Percentiles rank a stretch among this genome's conserved stretches.
Evolutionary conservation across 2,888 invertebrate species (phyloP).

Genomic region (Oasisia sp.): DNA sequence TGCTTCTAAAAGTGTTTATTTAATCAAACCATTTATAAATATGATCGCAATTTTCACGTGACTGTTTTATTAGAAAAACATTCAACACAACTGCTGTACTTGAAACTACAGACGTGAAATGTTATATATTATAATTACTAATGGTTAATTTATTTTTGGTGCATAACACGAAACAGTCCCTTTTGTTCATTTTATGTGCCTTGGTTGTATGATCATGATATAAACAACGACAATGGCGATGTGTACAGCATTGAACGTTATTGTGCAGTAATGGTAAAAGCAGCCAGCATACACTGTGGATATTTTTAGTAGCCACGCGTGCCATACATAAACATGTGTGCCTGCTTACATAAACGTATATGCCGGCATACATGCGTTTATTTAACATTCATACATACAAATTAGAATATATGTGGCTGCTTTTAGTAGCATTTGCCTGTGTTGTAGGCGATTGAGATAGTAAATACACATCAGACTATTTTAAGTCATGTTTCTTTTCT

Average conservation of each 20-base stretch:
- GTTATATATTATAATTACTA: no score
- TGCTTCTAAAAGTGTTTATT: no score
- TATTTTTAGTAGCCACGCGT: neutral
- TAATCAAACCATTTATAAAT: no score
- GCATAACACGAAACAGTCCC: no score
- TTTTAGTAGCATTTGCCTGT: neutral
- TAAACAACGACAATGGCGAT: no score
- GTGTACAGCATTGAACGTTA: neutral
- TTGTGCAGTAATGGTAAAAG: neutral
- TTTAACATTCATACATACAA: neutral
- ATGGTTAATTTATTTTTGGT: no score
- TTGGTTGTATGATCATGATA: neutral
- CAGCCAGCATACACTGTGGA: neutral
- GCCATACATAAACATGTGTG: neutral
- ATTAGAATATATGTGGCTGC: neutral
- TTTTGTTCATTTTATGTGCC: neutral
- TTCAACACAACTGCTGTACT: no score
- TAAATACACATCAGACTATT: neutral
- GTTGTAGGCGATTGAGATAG: neutral
- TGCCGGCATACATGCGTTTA: neutral
- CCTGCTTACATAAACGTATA: neutral
- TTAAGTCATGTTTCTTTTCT: neutral
- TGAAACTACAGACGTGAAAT: no score
- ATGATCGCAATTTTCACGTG: no score
- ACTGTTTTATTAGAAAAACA: no score